These are phyloP conservation scores for Panzeria rudis DNA, from an alignment of 2,888 invertebrate species.

Conservation along the genomic window DNA sequence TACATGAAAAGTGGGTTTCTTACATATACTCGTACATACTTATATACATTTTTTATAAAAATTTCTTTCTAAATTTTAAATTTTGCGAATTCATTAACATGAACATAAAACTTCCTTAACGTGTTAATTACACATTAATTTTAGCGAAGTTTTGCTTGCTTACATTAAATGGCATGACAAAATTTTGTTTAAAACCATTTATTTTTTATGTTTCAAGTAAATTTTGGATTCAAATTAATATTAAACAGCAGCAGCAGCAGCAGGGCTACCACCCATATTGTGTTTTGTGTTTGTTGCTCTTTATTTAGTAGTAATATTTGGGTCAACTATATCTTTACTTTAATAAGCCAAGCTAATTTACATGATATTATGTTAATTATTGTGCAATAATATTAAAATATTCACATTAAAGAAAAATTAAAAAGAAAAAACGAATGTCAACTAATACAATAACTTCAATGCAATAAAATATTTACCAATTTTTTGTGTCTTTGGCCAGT, in stretches of 20 bases:
- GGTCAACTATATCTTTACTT: slow-evolving; percentile 18
- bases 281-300: not conserved
- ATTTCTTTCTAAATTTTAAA: too few species aligned
- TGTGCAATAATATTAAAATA: slow-evolving; percentile 7
- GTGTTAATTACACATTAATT: too few species aligned
- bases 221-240: not conserved
- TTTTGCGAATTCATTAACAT: too few species aligned
- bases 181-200: slow-evolving; percentile 16
- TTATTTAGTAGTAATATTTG: not conserved
- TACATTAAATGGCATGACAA: not conserved
- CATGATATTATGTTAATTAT: slow-evolving; percentile 2
- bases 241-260: slow-evolving; percentile 3
- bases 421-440: slow-evolving; percentile 15
- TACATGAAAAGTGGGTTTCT: too few species aligned
- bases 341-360: slow-evolving; percentile 10
- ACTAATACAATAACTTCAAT: slow-evolving; percentile 14
- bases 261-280: not conserved
- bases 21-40: too few species aligned
- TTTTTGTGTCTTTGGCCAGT: too few species aligned
- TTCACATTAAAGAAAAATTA: not conserved
- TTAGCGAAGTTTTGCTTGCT: too few species aligned
- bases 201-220: slow-evolving; percentile 4
- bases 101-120: too few species aligned
- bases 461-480: not conserved
- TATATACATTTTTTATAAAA: too few species aligned